A percentile compares a stretch with the other conserved stretches of the same genome.
Evolutionary conservation across 2,113 vertebrate genomes (phyloP).

Genomic region (Gymnogyps californianus): DNA sequence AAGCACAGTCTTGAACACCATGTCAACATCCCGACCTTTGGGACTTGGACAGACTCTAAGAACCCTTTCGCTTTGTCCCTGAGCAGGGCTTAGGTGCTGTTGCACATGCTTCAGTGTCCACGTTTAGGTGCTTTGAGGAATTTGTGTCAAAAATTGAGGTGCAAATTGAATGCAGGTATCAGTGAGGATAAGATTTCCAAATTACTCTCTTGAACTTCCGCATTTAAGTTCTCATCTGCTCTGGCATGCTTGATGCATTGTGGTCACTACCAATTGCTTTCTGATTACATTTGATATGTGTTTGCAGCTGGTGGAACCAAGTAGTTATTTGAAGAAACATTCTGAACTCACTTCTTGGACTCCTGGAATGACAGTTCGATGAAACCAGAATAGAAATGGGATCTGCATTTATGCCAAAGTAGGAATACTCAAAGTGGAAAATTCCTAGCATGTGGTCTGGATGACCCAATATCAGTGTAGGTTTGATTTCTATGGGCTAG

Average conservation of each 20-base stretch:
- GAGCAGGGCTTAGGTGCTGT: background rate
- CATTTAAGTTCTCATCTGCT: background rate
- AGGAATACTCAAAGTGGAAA: background rate
- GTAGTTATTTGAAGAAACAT: background rate
- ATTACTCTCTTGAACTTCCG: background rate
- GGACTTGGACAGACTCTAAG: background rate
- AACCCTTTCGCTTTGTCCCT: background rate
- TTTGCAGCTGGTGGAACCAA: background rate
- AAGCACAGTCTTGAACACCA: background rate
- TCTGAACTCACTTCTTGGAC: background rate
- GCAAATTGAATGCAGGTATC: background rate
- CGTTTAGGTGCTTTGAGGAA: background rate
- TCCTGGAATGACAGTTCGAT: background rate
- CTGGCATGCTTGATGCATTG: background rate
- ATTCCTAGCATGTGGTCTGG: background rate
- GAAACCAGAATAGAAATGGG: background rate
- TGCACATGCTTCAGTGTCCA: background rate
- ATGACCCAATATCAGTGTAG: background rate
- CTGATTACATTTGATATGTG: background rate
- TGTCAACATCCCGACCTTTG: fast-evolving
- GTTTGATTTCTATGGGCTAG: background rate
- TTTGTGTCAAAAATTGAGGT: background rate
- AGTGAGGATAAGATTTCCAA: background rate
- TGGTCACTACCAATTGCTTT: background rate
- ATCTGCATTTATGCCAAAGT: background rate